These are phyloP conservation scores for Apogon hyalosoma DNA, from an alignment of 2,797 vertebrate genomes.

Conservation along the genomic window DNA sequence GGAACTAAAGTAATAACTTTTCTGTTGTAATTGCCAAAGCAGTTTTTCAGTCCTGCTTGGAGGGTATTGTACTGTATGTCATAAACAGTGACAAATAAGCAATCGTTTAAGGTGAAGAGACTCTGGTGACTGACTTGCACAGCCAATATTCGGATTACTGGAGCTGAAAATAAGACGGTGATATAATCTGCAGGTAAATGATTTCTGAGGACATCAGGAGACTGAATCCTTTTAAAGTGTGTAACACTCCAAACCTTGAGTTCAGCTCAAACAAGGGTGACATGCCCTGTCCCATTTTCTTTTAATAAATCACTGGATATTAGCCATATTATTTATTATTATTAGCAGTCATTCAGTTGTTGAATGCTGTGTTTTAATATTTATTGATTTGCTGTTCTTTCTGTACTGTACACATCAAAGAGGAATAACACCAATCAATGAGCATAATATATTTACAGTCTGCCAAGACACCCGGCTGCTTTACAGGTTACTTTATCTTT, in stretches of 20 bases:
- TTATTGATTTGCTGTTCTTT: conserved; percentile 56
- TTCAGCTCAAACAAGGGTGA: conserved; percentile 10
- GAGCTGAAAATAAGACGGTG: conserved; percentile 5
- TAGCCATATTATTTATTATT: conserved; percentile 76
- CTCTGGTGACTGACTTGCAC: conserved; percentile 2
- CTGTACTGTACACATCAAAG: conserved; percentile 44
- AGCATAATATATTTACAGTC: conserved; percentile 40
- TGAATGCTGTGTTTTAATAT: conserved; percentile 53
- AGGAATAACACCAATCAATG: conserved; percentile 30
- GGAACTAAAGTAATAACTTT: conserved; percentile 50
- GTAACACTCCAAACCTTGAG: background rate
- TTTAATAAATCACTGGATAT: conserved; percentile 66
- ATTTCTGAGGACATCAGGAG: conserved; percentile 13
- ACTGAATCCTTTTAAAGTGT: conserved; percentile 4
- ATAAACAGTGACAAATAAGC: conserved; percentile 38
- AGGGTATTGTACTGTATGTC: background rate
- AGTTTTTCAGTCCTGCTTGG: conserved; percentile 38
- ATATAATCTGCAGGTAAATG: conserved; percentile 29
- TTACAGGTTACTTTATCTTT: conserved; percentile 54
- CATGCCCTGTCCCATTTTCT: conserved; percentile 29
- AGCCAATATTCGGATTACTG: conserved; percentile 15
- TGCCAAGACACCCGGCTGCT: conserved; percentile 56
- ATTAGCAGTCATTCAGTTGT: conserved; percentile 57
- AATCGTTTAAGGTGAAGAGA: conserved; percentile 19
- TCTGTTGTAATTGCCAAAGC: conserved; percentile 68